Evolutionary conservation across 2,113 vertebrate species (phyloP), one percentile per base, ranked within the genome.

Genomic region (Nesogale talazaci): DNA sequence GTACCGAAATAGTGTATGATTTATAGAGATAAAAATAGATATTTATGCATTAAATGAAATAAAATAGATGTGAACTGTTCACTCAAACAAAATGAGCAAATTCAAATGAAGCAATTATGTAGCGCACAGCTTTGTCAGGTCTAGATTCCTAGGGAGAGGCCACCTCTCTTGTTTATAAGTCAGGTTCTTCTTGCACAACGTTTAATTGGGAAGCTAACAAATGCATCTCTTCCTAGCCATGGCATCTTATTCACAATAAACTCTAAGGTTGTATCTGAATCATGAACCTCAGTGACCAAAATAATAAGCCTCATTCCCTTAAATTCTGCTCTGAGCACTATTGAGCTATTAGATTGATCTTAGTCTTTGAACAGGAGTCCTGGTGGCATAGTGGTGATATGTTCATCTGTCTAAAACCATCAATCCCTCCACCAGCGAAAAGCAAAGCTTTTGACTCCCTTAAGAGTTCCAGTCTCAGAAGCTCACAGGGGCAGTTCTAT

Each of bases 71-170:
- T 27, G 36, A 93, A n/a, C 85, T 95, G 46, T 67, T 95, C 82
- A 76, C 38, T 61, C 38, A 91, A 93, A 95, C 79, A 40, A 91
- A 86, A 89, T 83, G 42, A 90, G 27, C 88, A 61, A 80, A 94
- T 91, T 95, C 63, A 90, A 83, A 85, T 88, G 80, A 94, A 57
- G 75, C 42, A 83, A 77, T 93, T 94, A 85, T 42, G 75, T 91
- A 57, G 15, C 4, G 0, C 10, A 8, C 59, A 87, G 61, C 94
- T 83, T 85, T 16, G 36, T 80, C 57, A 91, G 84, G 78, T 88
- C 87, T 79, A 92, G 87, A 94, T 89, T 85, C 88, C 94, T 74
- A 95, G 92, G 94, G 94, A 93, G 91, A 89, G 92, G 92, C 85
- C 16, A 70, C 65, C 38, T 94, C 31, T 42, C 34, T 88, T 97